Base-by-base conservation (phyloP, 2,888 invertebrate genomes). In the Eristalinus sepulchralis region DNA sequence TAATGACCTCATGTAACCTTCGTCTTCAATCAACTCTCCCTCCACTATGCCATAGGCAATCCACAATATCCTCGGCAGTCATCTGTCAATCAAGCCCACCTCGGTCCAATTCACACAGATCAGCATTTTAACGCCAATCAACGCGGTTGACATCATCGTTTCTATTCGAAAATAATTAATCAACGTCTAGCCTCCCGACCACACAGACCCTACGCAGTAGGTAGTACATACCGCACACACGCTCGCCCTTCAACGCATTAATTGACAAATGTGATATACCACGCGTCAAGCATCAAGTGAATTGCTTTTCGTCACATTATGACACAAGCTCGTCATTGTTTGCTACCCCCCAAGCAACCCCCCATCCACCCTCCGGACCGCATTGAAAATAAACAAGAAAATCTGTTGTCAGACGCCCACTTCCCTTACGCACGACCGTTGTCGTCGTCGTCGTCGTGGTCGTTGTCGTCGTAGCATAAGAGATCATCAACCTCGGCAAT, bases 101-200 rank as follows among this genome's bases (percentile, higher is more conserved):
- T 76, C 66, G 27, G 33, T 55, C 57, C 31, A 11, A 60, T 24
- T 31, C n/a, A 36, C n/a, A 6, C 20, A 57, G 31, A 72, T 33
- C 31, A 59, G 13, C 20, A 71, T 57, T 60, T 76, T 34, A 71
- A 62, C 75, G 55, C 81, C 76, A 84, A 81, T 81, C 81, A 84
- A 57, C 20, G 57, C 81, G 62, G 84, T 81, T 84, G 84, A 84
- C 84, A 84, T 84, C 84, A 84, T 84, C 80, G 36, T 34, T 53
- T 57, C 72, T 81, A 84, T 80, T 80, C 57, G 66, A 80, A 76
- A 71, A 60, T 80, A 76, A 84, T 84, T 84, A 84, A 71, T 76
- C 76, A 71, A 62, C 57, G 59, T 64, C 64, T 68, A 70, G 70
- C 53, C 63, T 34, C 10, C 67, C 33, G 33, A 8, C 53, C 53